phyloP scores from a whole-genome alignment of 2,113 vertebrate species.

The Scomber japonicus region DNA sequence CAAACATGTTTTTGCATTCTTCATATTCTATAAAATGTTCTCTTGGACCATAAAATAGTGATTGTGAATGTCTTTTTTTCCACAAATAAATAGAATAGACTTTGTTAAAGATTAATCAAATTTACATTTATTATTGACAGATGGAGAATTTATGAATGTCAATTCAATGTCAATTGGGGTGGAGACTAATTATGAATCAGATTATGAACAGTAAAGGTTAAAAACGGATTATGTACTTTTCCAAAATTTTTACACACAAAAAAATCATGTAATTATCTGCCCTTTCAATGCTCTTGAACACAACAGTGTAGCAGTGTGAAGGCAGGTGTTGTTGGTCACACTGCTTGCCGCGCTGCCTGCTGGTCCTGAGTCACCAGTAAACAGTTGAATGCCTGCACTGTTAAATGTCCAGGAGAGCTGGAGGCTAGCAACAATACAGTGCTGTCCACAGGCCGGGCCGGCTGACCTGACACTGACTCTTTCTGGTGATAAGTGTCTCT shows the following conservation, averaged over 20 bases:
- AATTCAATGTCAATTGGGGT: too few relatives aligned
- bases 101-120: too few relatives aligned
- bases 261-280: not conserved
- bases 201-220: too few relatives aligned
- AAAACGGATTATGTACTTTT: not conserved
- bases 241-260: not conserved
- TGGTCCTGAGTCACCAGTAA: constrained; percentile 76
- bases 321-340: constrained; percentile 73
- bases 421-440: constrained; percentile 75
- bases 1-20: too few relatives aligned
- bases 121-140: too few relatives aligned
- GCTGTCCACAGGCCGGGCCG: constrained; percentile 70
- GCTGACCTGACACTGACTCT: constrained; percentile 75
- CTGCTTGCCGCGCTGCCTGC: constrained; percentile 53
- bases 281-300: not conserved
- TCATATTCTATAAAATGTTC: too few relatives aligned
- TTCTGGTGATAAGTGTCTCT: constrained; percentile 67
- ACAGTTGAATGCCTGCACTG: constrained; percentile 74
- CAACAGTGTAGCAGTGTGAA: constrained; percentile 65
- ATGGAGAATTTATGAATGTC: too few relatives aligned
- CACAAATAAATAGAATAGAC: too few relatives aligned
- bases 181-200: too few relatives aligned
- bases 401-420: constrained; percentile 65
- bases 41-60: too few relatives aligned
- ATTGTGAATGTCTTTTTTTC: too few relatives aligned